A percentile compares a stretch with the other conserved stretches of the same genome.
Evolutionary conservation across 2,113 vertebrate genomes (phyloP).

Genomic region (Dasyornis broadbenti): DNA sequence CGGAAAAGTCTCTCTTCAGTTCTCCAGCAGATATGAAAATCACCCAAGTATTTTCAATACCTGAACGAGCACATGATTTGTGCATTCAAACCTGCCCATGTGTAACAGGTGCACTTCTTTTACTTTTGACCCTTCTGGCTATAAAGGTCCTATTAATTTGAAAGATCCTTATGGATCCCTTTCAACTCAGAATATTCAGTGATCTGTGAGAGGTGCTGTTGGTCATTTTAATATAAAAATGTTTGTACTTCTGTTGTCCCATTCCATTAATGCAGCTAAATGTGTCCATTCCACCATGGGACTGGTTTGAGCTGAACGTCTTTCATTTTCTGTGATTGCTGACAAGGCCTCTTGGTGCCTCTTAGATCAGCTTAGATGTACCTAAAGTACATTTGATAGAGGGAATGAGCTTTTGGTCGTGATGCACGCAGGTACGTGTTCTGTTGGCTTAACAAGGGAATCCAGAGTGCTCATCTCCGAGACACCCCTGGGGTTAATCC

Average conservation of each 20-base stretch:
- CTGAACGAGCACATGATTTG: neutral
- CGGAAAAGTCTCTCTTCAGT: neutral
- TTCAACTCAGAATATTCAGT: neutral
- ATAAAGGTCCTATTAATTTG: neutral
- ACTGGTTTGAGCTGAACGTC: neutral
- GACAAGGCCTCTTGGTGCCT: neutral
- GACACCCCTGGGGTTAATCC: neutral
- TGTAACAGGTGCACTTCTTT: neutral
- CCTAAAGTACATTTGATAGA: neutral
- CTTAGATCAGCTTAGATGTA: neutral
- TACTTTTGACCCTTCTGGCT: neutral
- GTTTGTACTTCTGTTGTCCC: neutral
- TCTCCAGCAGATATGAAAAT: neutral
- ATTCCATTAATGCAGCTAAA: neutral
- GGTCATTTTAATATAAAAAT: neutral
- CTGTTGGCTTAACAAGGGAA: neutral
- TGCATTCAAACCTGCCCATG: neutral
- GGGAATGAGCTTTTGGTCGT: neutral
- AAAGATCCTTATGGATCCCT: neutral
- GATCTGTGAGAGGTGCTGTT: neutral
- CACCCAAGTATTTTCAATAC: neutral
- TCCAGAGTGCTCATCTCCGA: neutral
- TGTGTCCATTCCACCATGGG: fast-evolving
- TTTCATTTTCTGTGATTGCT: neutral
- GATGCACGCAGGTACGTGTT: neutral